Conservation (phyloP, 2,113 vertebrate species). For the Xiphorhynchus elegans region DNA sequence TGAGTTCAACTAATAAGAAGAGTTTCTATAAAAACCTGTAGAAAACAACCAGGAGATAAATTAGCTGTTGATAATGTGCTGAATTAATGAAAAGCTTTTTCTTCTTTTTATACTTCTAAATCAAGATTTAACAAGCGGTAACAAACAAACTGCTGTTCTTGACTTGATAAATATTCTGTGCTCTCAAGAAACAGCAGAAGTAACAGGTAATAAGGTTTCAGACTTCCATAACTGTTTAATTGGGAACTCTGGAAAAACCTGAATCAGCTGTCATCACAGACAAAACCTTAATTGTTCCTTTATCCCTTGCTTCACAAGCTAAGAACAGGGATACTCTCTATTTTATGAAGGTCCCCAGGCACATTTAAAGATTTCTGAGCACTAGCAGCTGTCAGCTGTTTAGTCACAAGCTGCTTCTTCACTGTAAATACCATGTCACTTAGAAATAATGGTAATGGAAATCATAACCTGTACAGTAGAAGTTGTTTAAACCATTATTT, state of each 20-base stretch:
- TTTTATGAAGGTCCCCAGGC: slow-evolving; percentile 45
- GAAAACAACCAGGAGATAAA: slow-evolving; percentile 3
- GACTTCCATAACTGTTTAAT: slow-evolving; percentile 18
- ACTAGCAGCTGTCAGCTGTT: slow-evolving; percentile 73
- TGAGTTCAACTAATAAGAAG: neutral
- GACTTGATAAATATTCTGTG: neutral
- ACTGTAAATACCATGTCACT: slow-evolving; percentile 51
- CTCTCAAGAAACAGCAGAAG: neutral
- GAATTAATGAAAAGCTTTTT: neutral
- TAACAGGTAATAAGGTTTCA: slow-evolving; percentile 6
- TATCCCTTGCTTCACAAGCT: slow-evolving; percentile 59
- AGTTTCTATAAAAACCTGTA: neutral
- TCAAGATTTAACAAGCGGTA: neutral
- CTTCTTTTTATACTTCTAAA: neutral
- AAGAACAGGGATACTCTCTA: slow-evolving; percentile 38
- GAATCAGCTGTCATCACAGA: slow-evolving; percentile 49
- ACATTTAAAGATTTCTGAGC: slow-evolving; percentile 57
- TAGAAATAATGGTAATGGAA: slow-evolving; percentile 51
- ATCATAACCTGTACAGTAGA: neutral
- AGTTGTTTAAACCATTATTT: neutral
- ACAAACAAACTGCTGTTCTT: neutral
- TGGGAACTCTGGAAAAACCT: slow-evolving; percentile 22
- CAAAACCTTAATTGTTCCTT: slow-evolving; percentile 40
- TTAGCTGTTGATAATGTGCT: neutral
- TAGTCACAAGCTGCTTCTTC: slow-evolving; percentile 57